Percentiles rank a stretch among this genome's conserved stretches.
Conservation (phyloP, 2,113 vertebrate genomes). For the Mus pahari region DNA sequence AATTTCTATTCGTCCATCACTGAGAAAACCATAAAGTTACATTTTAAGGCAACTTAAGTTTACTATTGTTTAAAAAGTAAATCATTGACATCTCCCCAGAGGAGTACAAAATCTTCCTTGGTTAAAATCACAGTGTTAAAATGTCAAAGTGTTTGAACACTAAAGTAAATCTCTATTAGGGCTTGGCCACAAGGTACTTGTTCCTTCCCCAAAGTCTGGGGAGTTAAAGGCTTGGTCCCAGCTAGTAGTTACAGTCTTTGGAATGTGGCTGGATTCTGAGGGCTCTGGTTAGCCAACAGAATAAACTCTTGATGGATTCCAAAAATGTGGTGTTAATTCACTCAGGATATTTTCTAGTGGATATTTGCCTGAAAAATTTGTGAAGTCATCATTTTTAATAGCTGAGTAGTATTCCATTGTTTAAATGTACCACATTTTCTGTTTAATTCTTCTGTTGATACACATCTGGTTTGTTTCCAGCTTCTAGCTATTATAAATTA, state of each 20-base stretch:
- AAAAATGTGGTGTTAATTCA: not conserved
- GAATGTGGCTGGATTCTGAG: not conserved
- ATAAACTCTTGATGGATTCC: not conserved
- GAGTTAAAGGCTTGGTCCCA: not conserved
- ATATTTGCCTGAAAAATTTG: too few relatives aligned
- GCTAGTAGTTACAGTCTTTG: not conserved
- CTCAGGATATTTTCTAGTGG: too few relatives aligned
- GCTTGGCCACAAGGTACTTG: not conserved
- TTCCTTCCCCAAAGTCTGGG: not conserved
- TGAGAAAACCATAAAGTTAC: slow-evolving; percentile 34
- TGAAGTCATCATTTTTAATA: too few relatives aligned
- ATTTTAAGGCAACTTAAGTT: slow-evolving; percentile 27
- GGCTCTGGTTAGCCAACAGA: not conserved
- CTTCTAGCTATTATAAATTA: too few relatives aligned
- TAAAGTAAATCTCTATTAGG: not conserved
- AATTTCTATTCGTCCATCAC: slow-evolving; percentile 19
- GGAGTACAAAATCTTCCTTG: not conserved
- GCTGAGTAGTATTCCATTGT: too few relatives aligned
- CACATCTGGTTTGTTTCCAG: too few relatives aligned
- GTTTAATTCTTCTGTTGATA: too few relatives aligned
- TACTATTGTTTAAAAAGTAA: not conserved
- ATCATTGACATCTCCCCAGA: not conserved
- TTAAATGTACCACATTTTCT: too few relatives aligned
- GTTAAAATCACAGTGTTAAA: slow-evolving; percentile 43
- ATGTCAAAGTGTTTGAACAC: not conserved